These are phyloP conservation scores for Sclerurus mexicanus DNA, from an alignment of 2,113 vertebrate species.

Conservation along the genomic window DNA sequence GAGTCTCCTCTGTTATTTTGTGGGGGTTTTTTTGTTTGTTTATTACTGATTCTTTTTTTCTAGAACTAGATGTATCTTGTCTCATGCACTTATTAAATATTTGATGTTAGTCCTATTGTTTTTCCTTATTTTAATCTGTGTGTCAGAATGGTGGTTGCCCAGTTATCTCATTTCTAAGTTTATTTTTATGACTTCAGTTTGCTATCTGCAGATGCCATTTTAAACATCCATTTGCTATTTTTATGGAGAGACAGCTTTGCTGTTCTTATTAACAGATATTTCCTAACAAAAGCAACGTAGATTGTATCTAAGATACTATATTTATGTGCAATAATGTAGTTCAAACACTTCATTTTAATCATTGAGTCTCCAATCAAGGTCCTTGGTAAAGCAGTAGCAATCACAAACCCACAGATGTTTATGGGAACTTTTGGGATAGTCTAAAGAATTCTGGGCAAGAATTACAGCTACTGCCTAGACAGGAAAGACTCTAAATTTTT, in stretches of 20 bases:
- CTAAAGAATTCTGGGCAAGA: background rate
- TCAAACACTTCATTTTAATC: background rate
- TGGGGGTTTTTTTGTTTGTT: background rate
- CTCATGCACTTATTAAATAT: background rate
- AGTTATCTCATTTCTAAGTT: background rate
- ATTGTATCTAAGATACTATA: background rate
- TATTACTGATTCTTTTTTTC: background rate
- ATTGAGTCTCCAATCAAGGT: background rate
- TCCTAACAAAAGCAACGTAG: background rate
- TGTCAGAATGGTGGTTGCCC: background rate
- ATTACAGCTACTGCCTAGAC: background rate
- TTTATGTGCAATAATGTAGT: background rate
- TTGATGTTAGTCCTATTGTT: background rate
- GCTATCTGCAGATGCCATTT: background rate
- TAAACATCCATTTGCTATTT: background rate
- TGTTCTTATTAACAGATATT: background rate
- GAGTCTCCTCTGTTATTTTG: background rate
- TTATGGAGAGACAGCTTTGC: background rate
- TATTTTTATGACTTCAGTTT: background rate
- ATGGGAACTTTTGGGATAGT: background rate
- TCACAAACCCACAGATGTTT: background rate
- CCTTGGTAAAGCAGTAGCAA: background rate
- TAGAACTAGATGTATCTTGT: background rate
- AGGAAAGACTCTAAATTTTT: background rate
- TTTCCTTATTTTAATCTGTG: background rate